Base-by-base conservation (phyloP, 1,140 invertebrate genomes). In the Pristionchus pacificus region DNA sequence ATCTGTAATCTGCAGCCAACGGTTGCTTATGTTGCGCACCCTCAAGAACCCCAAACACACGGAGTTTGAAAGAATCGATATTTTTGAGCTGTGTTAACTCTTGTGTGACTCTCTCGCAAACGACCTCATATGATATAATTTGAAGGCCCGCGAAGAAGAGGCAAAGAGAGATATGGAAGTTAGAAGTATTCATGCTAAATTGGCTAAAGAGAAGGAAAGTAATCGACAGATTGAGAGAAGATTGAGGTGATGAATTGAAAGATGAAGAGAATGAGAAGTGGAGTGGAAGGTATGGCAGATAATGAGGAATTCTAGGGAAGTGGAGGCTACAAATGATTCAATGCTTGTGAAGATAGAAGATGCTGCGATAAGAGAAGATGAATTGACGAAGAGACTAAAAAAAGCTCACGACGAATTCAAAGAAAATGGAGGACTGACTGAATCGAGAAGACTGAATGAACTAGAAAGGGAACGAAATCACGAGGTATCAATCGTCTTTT, bases 401-500 rank as follows among this genome's bases (percentile, higher is more conserved):
- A 73, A 73, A 29, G 71, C 55, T 2, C 49, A 68, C 14, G 71
- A 73, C 28, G 71, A 73, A 25, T 30, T 60, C 15, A 73, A 73
- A 29, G 71, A 73, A 27, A 73, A 73, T 32, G 71, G 71, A 33
- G 71, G 59, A 1, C 60, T 63, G 14, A 65, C 68, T 49, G 60
- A 63, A 32, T 65, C 38, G n/a, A 32, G 63, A 3, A 71, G 66
- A 55, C 38, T 55, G 0, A 66, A 31, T 0, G 55, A 62, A 49
- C 27, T 49, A 2, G 61, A 71, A 58, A 64, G 60, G 60, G 67
- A 25, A 69, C 68, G 61, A 28, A 24, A 29, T n/a, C n/a, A n/a
- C n/a, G n/a, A n/a, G n/a, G n/a, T n/a, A n/a, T n/a, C n/a, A n/a
- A n/a, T n/a, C n/a, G n/a, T n/a, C n/a, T n/a, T n/a, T n/a, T n/a